phyloP scores from a whole-genome alignment of 2,797 vertebrate genomes.

The Vespertilio murinus region DNA sequence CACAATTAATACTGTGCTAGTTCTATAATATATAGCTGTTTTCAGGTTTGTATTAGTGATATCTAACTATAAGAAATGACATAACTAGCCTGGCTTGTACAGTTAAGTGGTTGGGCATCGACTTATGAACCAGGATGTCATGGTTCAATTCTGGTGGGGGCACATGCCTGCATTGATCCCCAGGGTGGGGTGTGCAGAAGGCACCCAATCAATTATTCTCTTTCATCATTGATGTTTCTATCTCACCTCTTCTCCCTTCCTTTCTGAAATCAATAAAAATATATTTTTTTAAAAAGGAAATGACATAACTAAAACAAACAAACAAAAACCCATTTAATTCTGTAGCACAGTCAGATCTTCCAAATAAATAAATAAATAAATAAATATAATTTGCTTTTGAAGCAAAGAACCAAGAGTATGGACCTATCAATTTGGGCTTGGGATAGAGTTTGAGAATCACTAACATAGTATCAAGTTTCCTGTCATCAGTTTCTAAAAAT shows the following conservation, averaged over 20 bases:
- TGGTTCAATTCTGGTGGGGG: too few species aligned
- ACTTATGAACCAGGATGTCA: too few species aligned
- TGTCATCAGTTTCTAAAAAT: neutral
- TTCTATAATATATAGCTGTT: neutral
- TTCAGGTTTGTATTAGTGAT: slow-evolving; percentile 27
- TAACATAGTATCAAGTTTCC: neutral
- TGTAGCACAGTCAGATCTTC: neutral
- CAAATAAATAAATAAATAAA: neutral
- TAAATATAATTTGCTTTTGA: neutral
- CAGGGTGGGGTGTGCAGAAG: too few species aligned
- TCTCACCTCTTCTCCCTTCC: too few species aligned
- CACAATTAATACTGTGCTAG: neutral
- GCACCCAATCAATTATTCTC: too few species aligned
- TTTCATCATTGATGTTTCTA: too few species aligned
- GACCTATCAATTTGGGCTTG: neutral
- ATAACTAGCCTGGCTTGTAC: too few species aligned
- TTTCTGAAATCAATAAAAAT: too few species aligned
- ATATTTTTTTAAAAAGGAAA: too few species aligned
- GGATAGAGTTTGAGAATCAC: neutral
- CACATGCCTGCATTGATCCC: too few species aligned
- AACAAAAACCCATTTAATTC: neutral
- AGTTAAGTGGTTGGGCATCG: too few species aligned
- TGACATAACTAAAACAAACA: neutral
- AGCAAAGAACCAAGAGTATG: neutral
- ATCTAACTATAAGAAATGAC: slow-evolving; percentile 42